phyloP scores from a whole-genome alignment of 2,888 invertebrate genomes.

The Oscheius sp. region DNA sequence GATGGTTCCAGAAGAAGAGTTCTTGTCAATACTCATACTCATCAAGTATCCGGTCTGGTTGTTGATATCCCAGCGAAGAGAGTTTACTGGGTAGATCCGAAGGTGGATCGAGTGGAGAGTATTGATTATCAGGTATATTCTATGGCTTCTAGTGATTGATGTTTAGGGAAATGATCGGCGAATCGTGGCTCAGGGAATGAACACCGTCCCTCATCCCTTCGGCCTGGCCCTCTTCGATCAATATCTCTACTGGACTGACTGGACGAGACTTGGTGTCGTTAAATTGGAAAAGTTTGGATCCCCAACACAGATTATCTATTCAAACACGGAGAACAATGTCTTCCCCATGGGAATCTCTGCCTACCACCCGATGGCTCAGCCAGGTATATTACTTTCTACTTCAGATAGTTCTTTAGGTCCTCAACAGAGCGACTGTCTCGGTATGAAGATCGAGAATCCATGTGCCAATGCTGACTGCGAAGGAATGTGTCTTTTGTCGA shows the following conservation, averaged over 20 bases:
- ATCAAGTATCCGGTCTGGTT: constrained; percentile 80
- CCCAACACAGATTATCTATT: constrained; percentile 60
- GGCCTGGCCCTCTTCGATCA: constrained; percentile 93
- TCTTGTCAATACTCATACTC: constrained; percentile 89
- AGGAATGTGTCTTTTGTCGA: constrained; percentile 89
- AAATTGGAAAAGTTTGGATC: constrained; percentile 70
- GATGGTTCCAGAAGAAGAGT: constrained; percentile 86
- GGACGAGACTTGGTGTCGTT: constrained; percentile 75
- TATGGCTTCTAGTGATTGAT: constrained; percentile 71
- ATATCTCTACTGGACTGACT: constrained; percentile 92
- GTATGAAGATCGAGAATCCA: constrained; percentile 66
- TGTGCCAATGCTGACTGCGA: constrained; percentile 72
- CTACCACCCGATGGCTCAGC: constrained; percentile 68
- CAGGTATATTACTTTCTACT: constrained; percentile 65
- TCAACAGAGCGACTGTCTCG: constrained; percentile 60
- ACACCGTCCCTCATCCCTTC: constrained; percentile 90
- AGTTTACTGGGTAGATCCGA: constrained; percentile 94
- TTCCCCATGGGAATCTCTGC: constrained; percentile 70
- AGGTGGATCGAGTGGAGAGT: constrained; percentile 92
- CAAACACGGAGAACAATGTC: constrained; percentile 66
- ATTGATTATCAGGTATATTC: constrained; percentile 83
- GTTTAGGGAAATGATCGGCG: constrained; percentile 76
- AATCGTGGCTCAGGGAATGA: constrained; percentile 65
- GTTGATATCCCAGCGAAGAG: constrained; percentile 88
- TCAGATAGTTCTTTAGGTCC: constrained; percentile 59